Percentiles rank a stretch among this genome's conserved stretches.
phyloP scores from a whole-genome alignment of 2,888 invertebrate genomes.

The Mycalesis mineus region DNA sequence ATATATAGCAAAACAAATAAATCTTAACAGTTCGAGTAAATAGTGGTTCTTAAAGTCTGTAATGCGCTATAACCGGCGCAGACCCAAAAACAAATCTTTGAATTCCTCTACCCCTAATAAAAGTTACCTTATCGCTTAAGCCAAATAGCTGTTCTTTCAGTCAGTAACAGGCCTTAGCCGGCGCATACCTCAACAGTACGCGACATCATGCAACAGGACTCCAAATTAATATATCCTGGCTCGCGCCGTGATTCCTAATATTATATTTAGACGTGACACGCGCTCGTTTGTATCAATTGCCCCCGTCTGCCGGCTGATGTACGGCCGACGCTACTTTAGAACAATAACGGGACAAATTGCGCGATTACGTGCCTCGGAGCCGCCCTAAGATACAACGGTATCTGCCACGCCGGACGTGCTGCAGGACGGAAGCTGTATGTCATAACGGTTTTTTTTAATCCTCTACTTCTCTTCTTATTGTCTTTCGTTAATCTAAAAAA shows the following conservation, averaged over 20 bases:
- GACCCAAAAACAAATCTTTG: no score
- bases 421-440: constrained; percentile 23
- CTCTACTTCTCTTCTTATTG: no score
- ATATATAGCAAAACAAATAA: no score
- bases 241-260: constrained; percentile 79
- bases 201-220: constrained; percentile 65
- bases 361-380: constrained; percentile 65
- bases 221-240: constrained; percentile 79
- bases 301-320: constrained; percentile 74
- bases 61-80: no score
- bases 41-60: no score
- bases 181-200: constrained; percentile 47
- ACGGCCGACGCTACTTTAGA: constrained; percentile 76
- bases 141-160: constrained; percentile 16
- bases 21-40: no score
- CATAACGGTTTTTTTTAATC: constrained; percentile 23
- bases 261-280: constrained; percentile 79
- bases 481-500: no score
- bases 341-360: constrained; percentile 77
- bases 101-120: no score
- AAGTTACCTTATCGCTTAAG: no score
- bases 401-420: constrained; percentile 27
- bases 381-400: constrained; percentile 44
- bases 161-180: constrained; percentile 34
- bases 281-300: constrained; percentile 78